Evolutionary conservation across 1,140 invertebrate species (phyloP).

Genomic region (Eriosoma lanigerum): DNA sequence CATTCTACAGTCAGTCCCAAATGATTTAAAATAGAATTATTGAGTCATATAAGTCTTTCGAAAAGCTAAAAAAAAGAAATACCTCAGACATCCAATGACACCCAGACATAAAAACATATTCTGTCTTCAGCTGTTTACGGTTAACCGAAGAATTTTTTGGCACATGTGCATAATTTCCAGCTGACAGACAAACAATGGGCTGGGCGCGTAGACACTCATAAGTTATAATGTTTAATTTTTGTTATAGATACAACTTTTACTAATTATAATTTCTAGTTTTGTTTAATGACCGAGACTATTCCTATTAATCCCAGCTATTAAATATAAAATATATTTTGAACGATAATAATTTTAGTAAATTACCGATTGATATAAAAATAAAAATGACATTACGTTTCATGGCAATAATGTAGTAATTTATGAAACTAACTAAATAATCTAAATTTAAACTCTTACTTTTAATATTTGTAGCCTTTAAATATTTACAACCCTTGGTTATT

Average conservation of each 20-base stretch:
- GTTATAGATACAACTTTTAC: neutral
- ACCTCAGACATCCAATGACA: neutral
- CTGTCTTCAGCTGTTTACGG: slow-evolving; percentile 41
- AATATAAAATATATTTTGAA: too few relatives aligned
- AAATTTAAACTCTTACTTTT: too few relatives aligned
- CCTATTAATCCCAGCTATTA: neutral
- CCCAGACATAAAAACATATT: slow-evolving; percentile 44
- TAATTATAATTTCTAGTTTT: neutral
- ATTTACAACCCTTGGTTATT: too few relatives aligned
- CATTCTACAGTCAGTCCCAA: neutral
- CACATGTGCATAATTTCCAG: slow-evolving; percentile 9
- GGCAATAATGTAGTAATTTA: too few relatives aligned
- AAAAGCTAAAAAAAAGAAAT: neutral
- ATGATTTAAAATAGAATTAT: slow-evolving; percentile 23
- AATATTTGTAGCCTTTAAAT: too few relatives aligned
- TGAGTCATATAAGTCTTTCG: slow-evolving; percentile 13
- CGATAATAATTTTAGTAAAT: too few relatives aligned
- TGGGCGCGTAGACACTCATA: slow-evolving; percentile 19
- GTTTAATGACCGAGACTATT: neutral
- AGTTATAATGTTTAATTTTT: slow-evolving; percentile 1
- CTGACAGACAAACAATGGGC: slow-evolving; percentile 22
- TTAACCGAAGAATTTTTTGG: slow-evolving; percentile 24
- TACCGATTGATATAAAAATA: too few relatives aligned
- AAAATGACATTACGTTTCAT: too few relatives aligned
- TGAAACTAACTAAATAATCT: too few relatives aligned